phyloP scores from a whole-genome alignment of 1,140 invertebrate species.

The Aphelinus atriplicis region DNA sequence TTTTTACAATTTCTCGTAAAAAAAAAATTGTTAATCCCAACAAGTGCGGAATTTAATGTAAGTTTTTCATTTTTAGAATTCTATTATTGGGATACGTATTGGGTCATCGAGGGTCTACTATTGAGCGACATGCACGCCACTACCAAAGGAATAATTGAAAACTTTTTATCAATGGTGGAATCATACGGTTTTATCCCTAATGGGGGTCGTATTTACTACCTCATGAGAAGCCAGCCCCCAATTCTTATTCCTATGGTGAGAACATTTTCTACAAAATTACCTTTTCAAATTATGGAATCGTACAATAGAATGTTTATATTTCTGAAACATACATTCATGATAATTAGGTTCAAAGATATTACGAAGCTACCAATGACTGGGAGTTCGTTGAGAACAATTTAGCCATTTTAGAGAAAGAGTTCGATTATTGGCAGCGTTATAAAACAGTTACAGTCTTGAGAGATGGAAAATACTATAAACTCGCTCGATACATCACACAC shows the following conservation, averaged over 20 bases:
- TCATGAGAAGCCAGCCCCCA: slow-evolving; percentile 82
- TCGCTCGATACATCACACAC: slow-evolving; percentile 65
- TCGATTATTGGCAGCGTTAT: slow-evolving; percentile 72
- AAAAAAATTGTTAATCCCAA: neutral
- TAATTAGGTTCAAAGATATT: slow-evolving; percentile 69
- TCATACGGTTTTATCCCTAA: slow-evolving; percentile 81
- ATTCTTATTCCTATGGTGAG: slow-evolving; percentile 82
- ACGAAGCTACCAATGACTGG: slow-evolving; percentile 72
- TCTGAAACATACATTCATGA: neutral
- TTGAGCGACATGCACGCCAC: slow-evolving; percentile 79
- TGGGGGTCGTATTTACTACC: slow-evolving; percentile 81
- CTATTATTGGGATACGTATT: slow-evolving; percentile 93
- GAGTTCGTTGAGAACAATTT: slow-evolving; percentile 67
- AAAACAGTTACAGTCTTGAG: slow-evolving; percentile 65
- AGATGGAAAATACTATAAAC: slow-evolving; percentile 66
- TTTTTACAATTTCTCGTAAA: too few relatives aligned
- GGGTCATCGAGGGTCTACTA: slow-evolving; percentile 83
- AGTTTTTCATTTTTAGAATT: slow-evolving; percentile 65
- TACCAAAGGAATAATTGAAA: slow-evolving; percentile 80
- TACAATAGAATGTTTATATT: too few relatives aligned
- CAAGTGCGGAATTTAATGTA: neutral
- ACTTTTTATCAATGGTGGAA: slow-evolving; percentile 76
- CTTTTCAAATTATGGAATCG: too few relatives aligned
- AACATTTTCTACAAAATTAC: neutral
- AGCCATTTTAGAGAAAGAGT: slow-evolving; percentile 73